These are phyloP conservation scores for Craterocephalus amniculus DNA, from an alignment of 2,797 vertebrate genomes.

Conservation along the genomic window DNA sequence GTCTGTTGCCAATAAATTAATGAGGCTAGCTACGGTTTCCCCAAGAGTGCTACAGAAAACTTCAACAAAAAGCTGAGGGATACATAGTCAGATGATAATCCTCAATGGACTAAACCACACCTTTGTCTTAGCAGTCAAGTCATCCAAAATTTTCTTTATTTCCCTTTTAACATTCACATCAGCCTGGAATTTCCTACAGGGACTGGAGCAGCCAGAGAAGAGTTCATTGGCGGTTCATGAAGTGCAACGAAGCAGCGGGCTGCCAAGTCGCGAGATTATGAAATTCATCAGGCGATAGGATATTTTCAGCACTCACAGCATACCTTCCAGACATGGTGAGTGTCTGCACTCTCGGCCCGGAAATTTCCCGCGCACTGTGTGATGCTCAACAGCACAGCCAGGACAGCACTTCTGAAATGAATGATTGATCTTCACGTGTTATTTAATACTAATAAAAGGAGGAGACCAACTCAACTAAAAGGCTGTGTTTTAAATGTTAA, in stretches of 20 bases:
- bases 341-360: neutral
- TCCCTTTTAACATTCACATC: neutral
- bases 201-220: constrained; percentile 12
- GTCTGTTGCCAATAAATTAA: neutral
- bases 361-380: neutral
- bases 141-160: neutral
- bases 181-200: neutral
- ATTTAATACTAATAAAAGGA: neutral
- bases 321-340: constrained; percentile 15
- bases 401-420: neutral
- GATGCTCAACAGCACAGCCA: neutral
- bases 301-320: constrained; percentile 12
- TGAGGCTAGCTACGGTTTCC: neutral
- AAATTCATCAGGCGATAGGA: constrained; percentile 34
- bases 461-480: constrained; percentile 2
- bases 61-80: neutral
- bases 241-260: constrained; percentile 10
- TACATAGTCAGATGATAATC: neutral
- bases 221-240: constrained; percentile 15
- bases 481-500: neutral
- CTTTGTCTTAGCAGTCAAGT: neutral
- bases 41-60: neutral
- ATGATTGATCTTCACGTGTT: constrained; percentile 9
- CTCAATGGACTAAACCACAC: neutral
- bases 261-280: constrained; percentile 31